A percentile compares a stretch with the other conserved stretches of the same genome.
phyloP scores from a whole-genome alignment of 2,113 vertebrate genomes.

The Pituophis catenifer region DNA sequence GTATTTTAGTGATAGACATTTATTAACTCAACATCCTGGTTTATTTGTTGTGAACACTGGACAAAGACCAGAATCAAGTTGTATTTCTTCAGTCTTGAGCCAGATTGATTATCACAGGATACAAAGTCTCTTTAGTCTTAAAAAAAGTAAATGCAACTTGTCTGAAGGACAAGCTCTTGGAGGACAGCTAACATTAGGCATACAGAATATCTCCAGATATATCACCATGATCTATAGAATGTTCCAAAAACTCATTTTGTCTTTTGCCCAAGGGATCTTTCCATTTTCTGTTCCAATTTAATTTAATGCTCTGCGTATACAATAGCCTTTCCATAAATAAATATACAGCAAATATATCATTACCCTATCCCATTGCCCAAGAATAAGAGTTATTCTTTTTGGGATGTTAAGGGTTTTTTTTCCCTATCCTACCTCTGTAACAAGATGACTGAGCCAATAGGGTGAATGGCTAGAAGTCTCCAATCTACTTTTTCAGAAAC shows the following conservation, averaged over 20 bases:
- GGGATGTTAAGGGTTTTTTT: not conserved
- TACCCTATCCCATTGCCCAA: not conserved
- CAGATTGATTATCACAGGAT: not conserved
- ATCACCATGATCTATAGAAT: not conserved
- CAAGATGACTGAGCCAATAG: not conserved
- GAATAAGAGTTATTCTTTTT: not conserved
- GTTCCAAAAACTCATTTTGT: not conserved
- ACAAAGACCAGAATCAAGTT: not conserved
- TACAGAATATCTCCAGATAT: not conserved
- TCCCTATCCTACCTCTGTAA: not conserved
- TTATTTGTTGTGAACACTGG: not conserved
- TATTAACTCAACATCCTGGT: not conserved
- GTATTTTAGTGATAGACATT: constrained; percentile 5
- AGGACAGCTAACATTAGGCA: not conserved
- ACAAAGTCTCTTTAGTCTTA: not conserved
- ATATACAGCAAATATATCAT: not conserved
- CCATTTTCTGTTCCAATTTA: not conserved
- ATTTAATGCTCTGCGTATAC: not conserved
- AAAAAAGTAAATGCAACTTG: not conserved
- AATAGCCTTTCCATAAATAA: not conserved
- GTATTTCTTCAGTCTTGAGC: not conserved
- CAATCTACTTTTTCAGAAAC: not conserved
- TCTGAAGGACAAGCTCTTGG: not conserved
- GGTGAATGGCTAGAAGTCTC: not conserved
- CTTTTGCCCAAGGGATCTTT: not conserved